Evolutionary conservation across 2,888 invertebrate species (phyloP), one percentile per base, ranked within the genome.

Genomic region (Ormyrus nitidulus): DNA sequence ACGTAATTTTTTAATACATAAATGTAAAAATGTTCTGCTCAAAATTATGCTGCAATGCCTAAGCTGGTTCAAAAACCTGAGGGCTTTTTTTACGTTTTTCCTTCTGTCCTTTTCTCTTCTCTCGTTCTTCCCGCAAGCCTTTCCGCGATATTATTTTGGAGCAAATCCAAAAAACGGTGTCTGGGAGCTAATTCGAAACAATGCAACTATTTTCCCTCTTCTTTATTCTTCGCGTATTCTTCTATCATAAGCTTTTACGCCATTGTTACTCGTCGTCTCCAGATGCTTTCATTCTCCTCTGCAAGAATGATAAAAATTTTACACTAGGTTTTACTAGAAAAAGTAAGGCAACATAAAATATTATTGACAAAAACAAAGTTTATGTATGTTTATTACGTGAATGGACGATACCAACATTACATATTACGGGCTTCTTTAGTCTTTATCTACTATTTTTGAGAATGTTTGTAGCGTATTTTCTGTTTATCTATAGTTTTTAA

Each of bases 81-180:
- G 46, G 48, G 19, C 54, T 54, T 72, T 44, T 48, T 59, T 5
- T 44, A 46, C 34, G 49, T 66, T 79, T 61, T 70, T 75, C 59
- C 56, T 44, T 75, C 59, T 51, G 58, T 49, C 54, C 54, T 11
- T 56, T 51, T 70, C 56, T 53, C 56, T 76, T 69, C 65, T 54
- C 62, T 61, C 66, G 62, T 82, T 77, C 66, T 73, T 78, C 49
- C 79, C 69, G 59, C 54, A 46, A 81, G 81, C 81, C 65, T 80
- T 81, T 83, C 79, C 72, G 81, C 82, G 76, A 84, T 85, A 84
- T 84, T 84, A 84, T 83, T 84, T 86, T 87, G 86, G 85, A 86
- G 65, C 65, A 78, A 64, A 70, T 85, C 87, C 86, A 87, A 85
- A 77, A 83, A 79, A 73, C 46, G 48, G 64, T 77, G 77, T 77